Percentiles rank a stretch among this genome's conserved stretches.
Conservation (phyloP, 2,113 vertebrate genomes). For the Alexandromys fortis region DNA sequence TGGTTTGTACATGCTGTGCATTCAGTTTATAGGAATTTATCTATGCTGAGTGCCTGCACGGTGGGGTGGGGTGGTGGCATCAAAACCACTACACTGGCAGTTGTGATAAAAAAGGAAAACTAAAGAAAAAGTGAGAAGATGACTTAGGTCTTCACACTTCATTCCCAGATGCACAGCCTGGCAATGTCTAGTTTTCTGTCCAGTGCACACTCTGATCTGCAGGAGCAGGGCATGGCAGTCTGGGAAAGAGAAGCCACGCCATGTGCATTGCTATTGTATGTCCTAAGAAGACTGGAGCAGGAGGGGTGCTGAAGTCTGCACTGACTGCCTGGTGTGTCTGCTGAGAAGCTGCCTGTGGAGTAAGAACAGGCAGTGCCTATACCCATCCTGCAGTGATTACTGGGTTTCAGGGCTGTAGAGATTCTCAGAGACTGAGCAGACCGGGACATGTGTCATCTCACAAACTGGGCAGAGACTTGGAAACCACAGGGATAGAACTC, state of each 20-base stretch:
- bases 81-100: no score
- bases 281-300: neutral
- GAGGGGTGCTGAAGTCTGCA: slow-evolving; percentile 28
- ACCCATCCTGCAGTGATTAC: neutral
- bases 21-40: no score
- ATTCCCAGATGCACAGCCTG: neutral
- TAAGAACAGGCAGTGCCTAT: accelerated
- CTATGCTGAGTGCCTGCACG: no score
- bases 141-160: neutral
- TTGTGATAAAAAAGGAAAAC: neutral
- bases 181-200: neutral
- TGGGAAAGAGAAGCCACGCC: neutral
- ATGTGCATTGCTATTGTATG: neutral
- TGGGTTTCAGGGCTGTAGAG: neutral
- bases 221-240: neutral
- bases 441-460: neutral
- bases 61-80: no score
- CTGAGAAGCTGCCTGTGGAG: accelerated
- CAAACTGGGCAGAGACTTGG: neutral
- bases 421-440: neutral
- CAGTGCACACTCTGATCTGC: accelerated
- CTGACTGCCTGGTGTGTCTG: neutral
- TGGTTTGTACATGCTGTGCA: no score
- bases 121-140: neutral
- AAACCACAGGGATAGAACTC: neutral